phyloP scores from a whole-genome alignment of 2,888 invertebrate genomes.

The Eristalinus sepulchralis region DNA sequence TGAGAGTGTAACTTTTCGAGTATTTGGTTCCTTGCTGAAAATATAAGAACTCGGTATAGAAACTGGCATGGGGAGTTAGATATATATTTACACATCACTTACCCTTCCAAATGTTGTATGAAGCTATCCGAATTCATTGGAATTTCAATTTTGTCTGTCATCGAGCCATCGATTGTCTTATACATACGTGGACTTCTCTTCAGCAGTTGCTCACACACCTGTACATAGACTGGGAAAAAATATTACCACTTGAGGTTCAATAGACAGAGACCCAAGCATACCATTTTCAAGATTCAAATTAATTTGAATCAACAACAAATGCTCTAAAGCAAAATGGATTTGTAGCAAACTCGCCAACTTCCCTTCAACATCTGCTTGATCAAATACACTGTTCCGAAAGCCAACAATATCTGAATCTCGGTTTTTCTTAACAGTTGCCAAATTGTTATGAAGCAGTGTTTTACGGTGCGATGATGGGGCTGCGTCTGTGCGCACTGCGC shows the following conservation, averaged over 20 bases:
- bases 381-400: constrained; percentile 79
- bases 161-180: constrained; percentile 75
- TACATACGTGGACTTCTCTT: constrained; percentile 74
- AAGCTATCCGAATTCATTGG: constrained; percentile 76
- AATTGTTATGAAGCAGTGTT: constrained; percentile 76
- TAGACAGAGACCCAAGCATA: constrained; percentile 44
- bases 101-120: constrained; percentile 76
- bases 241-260: background rate
- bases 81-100: too few species aligned
- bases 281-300: constrained; percentile 78
- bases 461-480: constrained; percentile 73
- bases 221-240: constrained; percentile 74
- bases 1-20: constrained; percentile 76
- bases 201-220: constrained; percentile 77
- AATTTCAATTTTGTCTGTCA: constrained; percentile 77
- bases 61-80: too few species aligned
- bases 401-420: constrained; percentile 74
- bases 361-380: constrained; percentile 74
- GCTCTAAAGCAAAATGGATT: constrained; percentile 79
- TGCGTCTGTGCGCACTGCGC: constrained; percentile 75
- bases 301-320: constrained; percentile 78
- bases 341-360: constrained; percentile 78
- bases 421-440: constrained; percentile 56
- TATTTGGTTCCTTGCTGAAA: constrained; percentile 77
- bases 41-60: background rate